Evolutionary conservation across 1,140 invertebrate genomes (phyloP), one percentile per base, ranked within the genome.

Genomic region (Latrodectus geometricus): DNA sequence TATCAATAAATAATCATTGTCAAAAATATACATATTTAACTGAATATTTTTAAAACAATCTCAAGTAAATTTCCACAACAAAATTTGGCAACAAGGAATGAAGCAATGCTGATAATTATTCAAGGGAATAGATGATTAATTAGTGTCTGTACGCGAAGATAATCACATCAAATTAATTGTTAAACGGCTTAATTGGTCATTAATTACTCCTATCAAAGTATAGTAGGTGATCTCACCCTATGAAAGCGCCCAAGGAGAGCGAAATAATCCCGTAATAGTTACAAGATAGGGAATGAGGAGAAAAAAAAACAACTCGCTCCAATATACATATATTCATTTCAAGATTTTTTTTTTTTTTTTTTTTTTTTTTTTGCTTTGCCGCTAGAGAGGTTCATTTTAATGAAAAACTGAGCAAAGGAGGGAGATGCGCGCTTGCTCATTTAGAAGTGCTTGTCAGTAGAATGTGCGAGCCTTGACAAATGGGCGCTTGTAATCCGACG

Each of bases 391-490:
- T 66, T 35, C 49, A 69, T 54, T 35, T 73, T 73, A 82, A 82
- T 82, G 79, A 82, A 82, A 82, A 82, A 69, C 68, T 82, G 49
- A 50, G 68, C 35, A 69, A 70, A 73, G 68, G 21, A 61, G 54
- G 14, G 68, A 54, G 69, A 52, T 61, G 79, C 4, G 69, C 68
- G 52, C 56, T 66, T 82, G 79, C 79, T 82, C 79, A 82, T 82
- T 82, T 82, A 82, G 69, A 52, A 73, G 69, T 54, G n/a, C 81
- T 83, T 83, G 81, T 83, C 81, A 83, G 70, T 21, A 48, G 56
- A 52, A 83, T 50, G 81, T 83, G 81, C 75, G 81, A 83, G 81
- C 23, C 81, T 75, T 83, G 81, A 83, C 81, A 83, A 83, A 83
- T 75, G 81, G 81, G 72, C 81, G 70, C 81, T 14, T 75, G 81